Evolutionary conservation across 1,140 invertebrate genomes (phyloP).

Genomic region (Heliothis virescens): DNA sequence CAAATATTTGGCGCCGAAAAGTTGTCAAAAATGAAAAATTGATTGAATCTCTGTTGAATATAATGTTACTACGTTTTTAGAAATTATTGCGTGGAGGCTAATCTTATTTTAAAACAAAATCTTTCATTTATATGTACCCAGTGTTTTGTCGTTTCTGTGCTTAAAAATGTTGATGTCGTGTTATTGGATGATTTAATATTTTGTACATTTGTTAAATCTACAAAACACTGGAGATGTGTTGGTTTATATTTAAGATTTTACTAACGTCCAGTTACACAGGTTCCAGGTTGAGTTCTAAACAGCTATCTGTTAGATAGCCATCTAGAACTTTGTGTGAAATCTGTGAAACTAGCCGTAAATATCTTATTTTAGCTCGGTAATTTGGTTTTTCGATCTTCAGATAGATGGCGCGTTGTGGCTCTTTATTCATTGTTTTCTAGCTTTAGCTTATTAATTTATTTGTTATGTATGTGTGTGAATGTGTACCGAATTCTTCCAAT

Average conservation of each 20-base stretch:
- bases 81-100: conserved; percentile 3
- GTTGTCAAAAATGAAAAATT: not conserved
- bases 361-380: not conserved
- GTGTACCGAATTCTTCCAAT: conserved; percentile 34
- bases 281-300: too few relatives aligned
- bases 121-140: not conserved
- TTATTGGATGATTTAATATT: not conserved
- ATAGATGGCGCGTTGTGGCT: conserved; percentile 3
- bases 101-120: not conserved
- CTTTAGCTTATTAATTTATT: conserved; percentile 36
- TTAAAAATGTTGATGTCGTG: too few relatives aligned
- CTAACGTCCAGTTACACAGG: too few relatives aligned
- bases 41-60: conserved; percentile 16
- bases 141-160: not conserved
- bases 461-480: conserved; percentile 7
- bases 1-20: not conserved
- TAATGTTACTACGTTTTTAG: not conserved
- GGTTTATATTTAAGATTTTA: not conserved
- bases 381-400: not conserved
- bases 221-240: not conserved
- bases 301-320: too few relatives aligned
- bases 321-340: too few relatives aligned
- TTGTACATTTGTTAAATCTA: not conserved
- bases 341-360: too few relatives aligned
- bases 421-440: conserved; percentile 22